Conservation (phyloP, 2,113 vertebrate species). For the Ophiodon elongatus region DNA sequence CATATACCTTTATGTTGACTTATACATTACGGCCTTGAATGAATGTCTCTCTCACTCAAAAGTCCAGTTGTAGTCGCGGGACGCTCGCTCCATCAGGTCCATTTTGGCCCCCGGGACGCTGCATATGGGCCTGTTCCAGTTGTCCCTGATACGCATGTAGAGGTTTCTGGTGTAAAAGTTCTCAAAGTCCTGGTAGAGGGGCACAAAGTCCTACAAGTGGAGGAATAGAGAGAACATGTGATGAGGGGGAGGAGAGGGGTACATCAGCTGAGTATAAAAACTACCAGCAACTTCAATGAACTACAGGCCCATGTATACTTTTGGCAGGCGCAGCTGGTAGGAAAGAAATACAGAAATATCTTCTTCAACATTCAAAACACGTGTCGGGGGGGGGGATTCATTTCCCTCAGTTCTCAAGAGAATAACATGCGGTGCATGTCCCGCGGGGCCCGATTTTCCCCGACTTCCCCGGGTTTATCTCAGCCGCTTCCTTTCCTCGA, state of each 20-base stretch:
- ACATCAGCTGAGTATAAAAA: not conserved
- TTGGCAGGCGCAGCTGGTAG: not conserved
- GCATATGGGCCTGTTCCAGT: slow-evolving; percentile 93
- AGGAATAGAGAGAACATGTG: not conserved
- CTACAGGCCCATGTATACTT: not conserved
- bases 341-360: slow-evolving; percentile 13
- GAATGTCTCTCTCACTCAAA: slow-evolving; percentile 88
- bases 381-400: not conserved
- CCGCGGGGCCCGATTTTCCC: slow-evolving; percentile 5
- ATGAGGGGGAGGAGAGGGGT: not conserved
- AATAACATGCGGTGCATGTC: slow-evolving; percentile 46
- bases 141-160: slow-evolving; percentile 95
- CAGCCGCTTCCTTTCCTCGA: slow-evolving; percentile 59
- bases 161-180: slow-evolving; percentile 96
- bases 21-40: not conserved
- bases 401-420: slow-evolving; percentile 29
- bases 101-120: slow-evolving; percentile 92
- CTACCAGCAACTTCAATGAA: not conserved
- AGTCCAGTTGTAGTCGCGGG: slow-evolving; percentile 95
- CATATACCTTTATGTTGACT: not conserved
- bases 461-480: slow-evolving; percentile 32
- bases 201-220: slow-evolving; percentile 90
- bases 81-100: slow-evolving; percentile 90
- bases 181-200: slow-evolving; percentile 96
- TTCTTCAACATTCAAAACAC: slow-evolving; percentile 14